Evolutionary conservation across 2,888 invertebrate species (phyloP), one percentile per base, ranked within the genome.

Genomic region (Galerucella nymphaeae): DNA sequence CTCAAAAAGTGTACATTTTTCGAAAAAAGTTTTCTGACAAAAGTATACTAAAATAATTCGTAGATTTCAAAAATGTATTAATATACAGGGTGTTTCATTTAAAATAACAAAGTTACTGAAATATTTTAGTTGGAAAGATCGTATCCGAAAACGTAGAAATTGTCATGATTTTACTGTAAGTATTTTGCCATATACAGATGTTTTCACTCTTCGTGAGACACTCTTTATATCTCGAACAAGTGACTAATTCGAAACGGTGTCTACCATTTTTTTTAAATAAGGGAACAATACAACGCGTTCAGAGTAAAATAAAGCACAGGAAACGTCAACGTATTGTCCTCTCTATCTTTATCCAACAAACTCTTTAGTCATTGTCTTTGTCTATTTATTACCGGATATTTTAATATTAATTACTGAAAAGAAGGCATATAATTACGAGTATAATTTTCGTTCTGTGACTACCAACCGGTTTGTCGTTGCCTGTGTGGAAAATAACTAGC

Each of bases 371-470:
- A 20, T 65, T 72, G 70, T 75, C 71, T 70, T 64, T 55, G 58
- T 69, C 66, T 71, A 66, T 75, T 72, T 70, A 75, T 75, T 70
- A 70, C 75, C 62, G 75, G 75, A 75, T 68, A 75, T 70, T 72
- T 72, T 75, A 76, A 78, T 76, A 75, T 76, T 77, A 77, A 78
- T 78, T 78, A 74, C 41, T 58, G 30, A 23, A 70, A 70, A 62
- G 41, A 38, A 66, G 74, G 69, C 61, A 66, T 45, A 66, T 71
- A 69, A 74, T 74, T 74, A 69, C 61, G 67, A 64, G 68, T 41
- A 57, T 65, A 61, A 61, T 68, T 74, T 71, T 70, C 45, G 64
- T 64, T 48, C 41, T 42, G 50, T 18, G 16, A 65, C 48, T 38
- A 65, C 38, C 42, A 62, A 62, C 61, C 61, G 61, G 61, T 62